Evolutionary conservation across 2,113 vertebrate genomes (phyloP), one percentile per base, ranked within the genome.

Genomic region (Barnardius zonarius): DNA sequence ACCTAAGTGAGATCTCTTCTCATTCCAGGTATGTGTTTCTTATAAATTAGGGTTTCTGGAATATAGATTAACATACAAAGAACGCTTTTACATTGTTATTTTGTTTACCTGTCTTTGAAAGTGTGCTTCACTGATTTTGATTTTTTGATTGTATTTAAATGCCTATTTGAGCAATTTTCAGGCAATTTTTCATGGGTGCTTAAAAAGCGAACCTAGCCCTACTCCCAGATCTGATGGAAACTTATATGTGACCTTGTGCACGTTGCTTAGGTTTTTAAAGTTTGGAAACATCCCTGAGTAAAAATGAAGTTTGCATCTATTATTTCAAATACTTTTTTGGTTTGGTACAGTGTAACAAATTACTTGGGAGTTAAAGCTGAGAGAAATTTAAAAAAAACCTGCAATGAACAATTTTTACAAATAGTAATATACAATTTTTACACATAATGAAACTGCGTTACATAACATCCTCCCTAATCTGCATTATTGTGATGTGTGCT

Each of bases 1-100:
- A 99, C 97, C 98, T 99, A 64, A 99, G 98, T 11, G 98, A 99
- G 96, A 98, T 98, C 83, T 99, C 99, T 1, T 99, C 99, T 35
- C 99, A 99, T 80, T 99, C 99, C 90, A 99, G 99, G 99, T 99
- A 96, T 5, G 97, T 8, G 1, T 31, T 61, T 28, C 17, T 18
- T 20, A 9, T 3, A 27, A 31, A n/a, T 35, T 3, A 11, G 12
- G 16, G 27, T 25, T 28, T 52, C 1, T 17, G 52, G 28, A 4
- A 22, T 75, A 4, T 23, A 20, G 51, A 25, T 61, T 39, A 39
- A 18, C 2, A 0, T 11, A 3, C 10, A n/a, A 37, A 6, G 11
- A 51, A 24, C 3, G 39, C 3, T 41, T 31, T 12, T 16, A 37
- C 20, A 6, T 15, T 78, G 17, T 27, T 41, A 2, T 16, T 91